These are phyloP conservation scores for Papilio machaon DNA, from an alignment of 1,140 invertebrate species.

Conservation along the genomic window DNA sequence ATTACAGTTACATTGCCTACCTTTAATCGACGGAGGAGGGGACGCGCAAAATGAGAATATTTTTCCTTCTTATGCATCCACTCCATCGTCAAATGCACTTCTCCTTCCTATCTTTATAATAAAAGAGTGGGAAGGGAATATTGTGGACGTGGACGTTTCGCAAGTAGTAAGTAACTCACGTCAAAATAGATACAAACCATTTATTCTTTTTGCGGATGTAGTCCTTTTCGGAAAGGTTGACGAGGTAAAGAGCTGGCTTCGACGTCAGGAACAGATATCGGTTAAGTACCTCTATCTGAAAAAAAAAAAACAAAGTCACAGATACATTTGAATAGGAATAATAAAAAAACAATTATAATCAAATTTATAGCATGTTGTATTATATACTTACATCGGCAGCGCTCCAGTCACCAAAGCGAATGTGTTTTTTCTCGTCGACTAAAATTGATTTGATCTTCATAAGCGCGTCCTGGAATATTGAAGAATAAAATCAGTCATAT, in stretches of 20 bases:
- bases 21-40: too few species aligned
- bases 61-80: too few species aligned
- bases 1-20: too few species aligned
- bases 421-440: slow-evolving; percentile 95
- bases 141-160: too few species aligned
- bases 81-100: too few species aligned
- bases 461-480: slow-evolving; percentile 88
- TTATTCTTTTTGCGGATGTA: slow-evolving; percentile 99
- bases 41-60: too few species aligned
- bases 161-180: neutral
- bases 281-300: slow-evolving; percentile 98
- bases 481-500: slow-evolving; percentile 24
- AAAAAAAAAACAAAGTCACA: slow-evolving; percentile 44
- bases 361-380: neutral
- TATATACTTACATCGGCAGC: slow-evolving; percentile 91
- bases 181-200: slow-evolving; percentile 84
- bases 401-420: slow-evolving; percentile 97
- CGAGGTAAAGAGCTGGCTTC: slow-evolving; percentile 98
- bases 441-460: slow-evolving; percentile 93
- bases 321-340: neutral
- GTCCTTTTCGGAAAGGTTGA: slow-evolving; percentile 99
- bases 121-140: too few species aligned
- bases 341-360: neutral
- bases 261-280: slow-evolving; percentile 99
- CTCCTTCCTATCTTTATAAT: too few species aligned